These are phyloP conservation scores for Phoxinus phoxinus DNA, from an alignment of 2,113 vertebrate genomes.

Conservation along the genomic window DNA sequence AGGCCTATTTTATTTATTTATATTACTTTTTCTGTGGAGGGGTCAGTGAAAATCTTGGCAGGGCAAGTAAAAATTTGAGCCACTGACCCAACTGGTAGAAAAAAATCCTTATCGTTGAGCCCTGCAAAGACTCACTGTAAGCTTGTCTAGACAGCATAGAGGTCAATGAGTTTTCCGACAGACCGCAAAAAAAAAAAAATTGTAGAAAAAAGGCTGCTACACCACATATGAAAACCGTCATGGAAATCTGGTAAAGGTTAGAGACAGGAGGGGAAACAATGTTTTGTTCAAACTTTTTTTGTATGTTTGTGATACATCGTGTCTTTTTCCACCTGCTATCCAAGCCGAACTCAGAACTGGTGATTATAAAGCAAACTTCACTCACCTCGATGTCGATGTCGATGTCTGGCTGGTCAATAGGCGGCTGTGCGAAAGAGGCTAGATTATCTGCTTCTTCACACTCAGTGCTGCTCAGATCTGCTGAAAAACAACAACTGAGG, in stretches of 20 bases:
- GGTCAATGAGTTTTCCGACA: not conserved
- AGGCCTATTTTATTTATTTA: no score
- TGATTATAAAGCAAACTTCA: conserved; percentile 9
- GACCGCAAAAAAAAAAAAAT: not conserved
- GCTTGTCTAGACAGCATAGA: not conserved
- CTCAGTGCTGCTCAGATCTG: conserved; percentile 47
- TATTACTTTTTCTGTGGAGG: no score
- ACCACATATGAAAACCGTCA: not conserved
- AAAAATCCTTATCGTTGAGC: no score
- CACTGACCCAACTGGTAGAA: no score
- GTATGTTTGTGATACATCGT: not conserved
- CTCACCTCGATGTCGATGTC: conserved; percentile 75
- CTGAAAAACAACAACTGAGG: conserved; percentile 47
- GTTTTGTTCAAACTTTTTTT: not conserved
- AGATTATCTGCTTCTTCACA: conserved; percentile 15
- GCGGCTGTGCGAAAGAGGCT: conserved; percentile 45
- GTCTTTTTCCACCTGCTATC: not conserved
- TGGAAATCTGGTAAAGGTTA: conserved; percentile 42
- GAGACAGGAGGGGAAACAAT: not conserved
- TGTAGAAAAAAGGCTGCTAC: not conserved
- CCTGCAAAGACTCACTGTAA: not conserved
- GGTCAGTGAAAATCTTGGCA: no score
- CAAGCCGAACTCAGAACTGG: not conserved
- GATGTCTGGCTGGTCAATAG: conserved; percentile 67
- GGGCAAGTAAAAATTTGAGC: no score